Percentiles rank a stretch among this genome's conserved stretches.
Conservation (phyloP, 2,888 invertebrate species). For the Heliconius ethilla region DNA sequence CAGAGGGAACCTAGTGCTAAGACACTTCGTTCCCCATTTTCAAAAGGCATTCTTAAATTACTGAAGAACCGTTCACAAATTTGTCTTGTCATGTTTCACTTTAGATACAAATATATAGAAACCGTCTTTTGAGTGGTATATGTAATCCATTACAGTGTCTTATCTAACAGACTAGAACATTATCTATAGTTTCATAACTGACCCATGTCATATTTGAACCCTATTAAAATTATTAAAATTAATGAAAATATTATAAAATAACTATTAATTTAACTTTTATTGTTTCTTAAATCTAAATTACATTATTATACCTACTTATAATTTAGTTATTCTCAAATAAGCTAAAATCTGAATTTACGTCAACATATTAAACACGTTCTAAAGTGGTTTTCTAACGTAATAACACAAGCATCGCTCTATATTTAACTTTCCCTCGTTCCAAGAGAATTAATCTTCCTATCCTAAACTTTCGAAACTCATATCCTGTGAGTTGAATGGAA, state of each 20-base stretch:
- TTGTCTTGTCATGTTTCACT: neutral
- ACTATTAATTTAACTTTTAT: neutral
- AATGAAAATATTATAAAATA: neutral
- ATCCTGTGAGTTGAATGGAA: conserved; percentile 27
- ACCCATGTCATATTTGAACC: neutral
- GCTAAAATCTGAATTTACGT: neutral
- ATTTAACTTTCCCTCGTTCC: conserved; percentile 25
- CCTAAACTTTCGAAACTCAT: conserved; percentile 28
- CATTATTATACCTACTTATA: neutral
- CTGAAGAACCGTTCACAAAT: neutral
- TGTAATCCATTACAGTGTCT: neutral
- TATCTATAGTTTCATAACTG: neutral
- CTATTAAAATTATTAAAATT: neutral
- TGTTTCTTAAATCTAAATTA: neutral
- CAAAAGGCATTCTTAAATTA: neutral
- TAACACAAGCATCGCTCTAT: conserved; percentile 10
- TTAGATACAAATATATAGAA: neutral
- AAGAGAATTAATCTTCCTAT: conserved; percentile 21
- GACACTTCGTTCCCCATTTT: no score
- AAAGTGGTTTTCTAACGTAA: conserved; percentile 11
- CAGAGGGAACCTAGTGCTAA: no score
- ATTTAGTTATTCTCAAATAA: neutral
- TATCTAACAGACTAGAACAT: neutral
- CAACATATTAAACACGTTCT: conserved; percentile 4
- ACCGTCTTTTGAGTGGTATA: neutral